Evolutionary conservation across 2,797 vertebrate genomes (phyloP).

Genomic region (Pampus argenteus): DNA sequence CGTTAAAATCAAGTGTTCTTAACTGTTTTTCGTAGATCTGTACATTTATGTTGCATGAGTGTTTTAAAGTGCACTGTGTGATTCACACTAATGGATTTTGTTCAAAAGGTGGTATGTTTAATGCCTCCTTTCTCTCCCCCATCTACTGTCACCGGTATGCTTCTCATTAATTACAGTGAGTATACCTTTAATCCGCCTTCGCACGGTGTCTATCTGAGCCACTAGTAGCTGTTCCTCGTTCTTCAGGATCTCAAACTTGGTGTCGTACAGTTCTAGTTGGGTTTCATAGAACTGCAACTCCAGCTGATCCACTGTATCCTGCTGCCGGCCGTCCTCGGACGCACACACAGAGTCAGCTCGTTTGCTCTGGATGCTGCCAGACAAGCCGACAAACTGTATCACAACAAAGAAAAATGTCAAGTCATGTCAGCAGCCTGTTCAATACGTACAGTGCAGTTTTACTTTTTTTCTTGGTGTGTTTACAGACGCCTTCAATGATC

Average conservation of each 20-base stretch:
- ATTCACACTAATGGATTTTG: neutral
- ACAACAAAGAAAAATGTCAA: conserved; percentile 19
- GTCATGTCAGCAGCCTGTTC: neutral
- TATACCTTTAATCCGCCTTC: conserved; percentile 92
- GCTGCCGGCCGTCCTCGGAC: conserved; percentile 38
- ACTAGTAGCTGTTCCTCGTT: conserved; percentile 93
- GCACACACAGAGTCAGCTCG: conserved; percentile 19
- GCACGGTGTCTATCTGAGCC: conserved; percentile 89
- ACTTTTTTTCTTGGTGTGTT: neutral
- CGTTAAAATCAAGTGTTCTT: neutral
- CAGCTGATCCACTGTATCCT: conserved; percentile 85
- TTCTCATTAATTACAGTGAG: too few relatives aligned
- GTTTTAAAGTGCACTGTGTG: neutral
- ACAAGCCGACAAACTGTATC: conserved; percentile 86
- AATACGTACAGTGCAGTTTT: neutral
- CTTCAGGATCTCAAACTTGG: conserved; percentile 93
- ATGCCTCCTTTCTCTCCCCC: neutral
- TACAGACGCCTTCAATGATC: neutral
- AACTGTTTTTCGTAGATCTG: neutral
- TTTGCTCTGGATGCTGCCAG: conserved; percentile 47
- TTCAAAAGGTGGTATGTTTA: too few relatives aligned
- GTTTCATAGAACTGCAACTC: conserved; percentile 94
- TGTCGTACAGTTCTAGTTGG: conserved; percentile 92
- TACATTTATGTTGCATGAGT: neutral
- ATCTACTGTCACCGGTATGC: neutral